Base-by-base conservation (phyloP, 2,888 invertebrate genomes). In the Theretra japonica region DNA sequence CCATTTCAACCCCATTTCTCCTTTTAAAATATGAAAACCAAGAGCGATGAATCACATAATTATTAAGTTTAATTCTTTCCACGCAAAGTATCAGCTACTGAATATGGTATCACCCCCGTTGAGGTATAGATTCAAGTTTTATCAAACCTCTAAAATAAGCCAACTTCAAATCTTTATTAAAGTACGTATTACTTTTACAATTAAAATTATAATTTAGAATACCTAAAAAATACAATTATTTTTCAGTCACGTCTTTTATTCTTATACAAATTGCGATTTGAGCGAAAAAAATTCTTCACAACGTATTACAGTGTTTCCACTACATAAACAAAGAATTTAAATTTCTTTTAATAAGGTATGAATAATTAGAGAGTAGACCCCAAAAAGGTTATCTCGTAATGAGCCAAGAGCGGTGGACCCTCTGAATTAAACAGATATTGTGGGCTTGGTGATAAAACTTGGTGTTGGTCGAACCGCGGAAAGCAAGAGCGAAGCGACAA, bases 341-440 rank as follows among this genome's bases (percentile, higher is more conserved):
- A 65, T 65, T 65, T 65, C 65, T 65, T 65, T 65, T 48, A 65
- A 48, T 65, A 65, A 65, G 15, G 65, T 65, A 65, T 65, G 65
- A 65, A 65, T 58, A 58, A 58, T 65, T 65, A 65, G 65, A 65
- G 65, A 23, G 48, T 23, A 65, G 23, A 48, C 41, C 65, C 65
- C 23, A 65, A 65, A 65, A 65, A 65, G 65, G 65, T 65, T 65
- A 65, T 65, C 48, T 65, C 48, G 48, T 65, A 65, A 65, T 65
- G 65, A 65, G 48, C 23, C 7, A 48, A 53, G 23, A 15, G 48
- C 21, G 23, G 41, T 48, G 65, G 41, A 17, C n/a, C 28, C 59
- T 17, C 65, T 65, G 65, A 65, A 65, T 65, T 65, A 48, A 65
- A 65, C 65, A 65, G 65, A 65, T 48, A 65, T 23, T 65, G 41